Percentiles rank a stretch among this genome's conserved stretches.
phyloP scores from a whole-genome alignment of 2,113 vertebrate genomes.

The Saccopteryx bilineata region DNA sequence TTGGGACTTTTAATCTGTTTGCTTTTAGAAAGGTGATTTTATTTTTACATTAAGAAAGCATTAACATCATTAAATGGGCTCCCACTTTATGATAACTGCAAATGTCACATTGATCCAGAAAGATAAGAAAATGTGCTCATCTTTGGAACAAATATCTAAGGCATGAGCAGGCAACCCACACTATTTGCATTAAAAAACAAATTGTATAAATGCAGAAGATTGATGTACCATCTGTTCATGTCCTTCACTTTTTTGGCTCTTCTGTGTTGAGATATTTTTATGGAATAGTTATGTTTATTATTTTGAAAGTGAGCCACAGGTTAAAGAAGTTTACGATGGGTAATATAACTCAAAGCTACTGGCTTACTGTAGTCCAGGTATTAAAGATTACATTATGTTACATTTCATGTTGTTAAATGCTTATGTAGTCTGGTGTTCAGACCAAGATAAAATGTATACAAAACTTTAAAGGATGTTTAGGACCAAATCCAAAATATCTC shows the following conservation, averaged over 20 bases:
- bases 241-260: constrained; percentile 93
- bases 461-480: constrained; percentile 63
- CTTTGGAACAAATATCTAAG: constrained; percentile 92
- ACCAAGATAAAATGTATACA: constrained; percentile 69
- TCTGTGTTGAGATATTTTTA: constrained; percentile 93
- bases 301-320: constrained; percentile 93
- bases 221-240: constrained; percentile 93
- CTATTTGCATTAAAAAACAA: constrained; percentile 95
- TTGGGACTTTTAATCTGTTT: constrained; percentile 92
- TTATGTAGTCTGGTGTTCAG: constrained; percentile 52
- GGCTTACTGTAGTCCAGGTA: constrained; percentile 84
- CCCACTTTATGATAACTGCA: constrained; percentile 93
- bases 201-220: constrained; percentile 94
- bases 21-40: constrained; percentile 92
- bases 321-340: constrained; percentile 92
- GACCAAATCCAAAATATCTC: constrained; percentile 68
- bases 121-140: constrained; percentile 93
- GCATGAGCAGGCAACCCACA: constrained; percentile 92
- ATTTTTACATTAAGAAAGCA: constrained; percentile 94
- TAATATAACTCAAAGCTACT: constrained; percentile 89
- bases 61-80: constrained; percentile 94
- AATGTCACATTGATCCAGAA: constrained; percentile 94
- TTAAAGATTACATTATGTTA: constrained; percentile 81
- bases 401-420: constrained; percentile 72
- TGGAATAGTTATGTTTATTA: constrained; percentile 93